Base-by-base conservation (phyloP, 2,113 vertebrate genomes). In the Ellobius talpinus region DNA sequence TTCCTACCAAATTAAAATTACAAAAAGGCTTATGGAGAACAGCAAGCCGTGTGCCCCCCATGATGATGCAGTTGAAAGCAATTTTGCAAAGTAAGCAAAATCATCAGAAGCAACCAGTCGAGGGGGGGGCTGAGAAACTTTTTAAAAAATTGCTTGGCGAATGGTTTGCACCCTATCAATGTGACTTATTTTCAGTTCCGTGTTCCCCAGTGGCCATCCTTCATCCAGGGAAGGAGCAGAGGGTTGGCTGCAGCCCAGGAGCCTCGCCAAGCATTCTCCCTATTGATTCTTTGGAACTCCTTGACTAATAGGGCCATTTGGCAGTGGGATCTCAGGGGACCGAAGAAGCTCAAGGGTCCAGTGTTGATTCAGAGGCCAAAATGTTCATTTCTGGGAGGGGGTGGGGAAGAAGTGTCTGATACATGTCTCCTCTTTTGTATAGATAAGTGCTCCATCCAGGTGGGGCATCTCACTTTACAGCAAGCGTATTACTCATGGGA, bases 41-140 rank as follows among this genome's bases (percentile, higher is more conserved):
- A 7, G 74, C 61, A 24, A 14, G 7, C 36, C 21, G 1, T 0
- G 0, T 0, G 7, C 55, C 3, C 0, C 65, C 33, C 0, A 0
- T 55, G 21, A 21, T 0, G 66, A 45, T 11, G 4, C 33, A 2
- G 36, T 29, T 52, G 1, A n/a, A 33, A 68, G 55, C 87, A 4
- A 58, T 94, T 86, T 52, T 82, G 66, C 58, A 17, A 0, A 68
- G 2, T 2, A 16, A 93, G 92, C 84, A 36, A 61, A 79, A 73
- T 65, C 8, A 23, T 81, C 73, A 16, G 31, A 66, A 12, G 16
- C 65, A 2, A 55, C 23, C 29, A 14, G 45, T 31, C 0, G 16
- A 29, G 50, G 73, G 52, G 0, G 84, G 65, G 45, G 13, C 29
- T 10, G 77, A 87, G 94, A 65, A 92, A 78, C 70, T 70, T 74